Evolutionary conservation across 2,888 invertebrate genomes (phyloP).

Genomic region (Dynastes tityus): DNA sequence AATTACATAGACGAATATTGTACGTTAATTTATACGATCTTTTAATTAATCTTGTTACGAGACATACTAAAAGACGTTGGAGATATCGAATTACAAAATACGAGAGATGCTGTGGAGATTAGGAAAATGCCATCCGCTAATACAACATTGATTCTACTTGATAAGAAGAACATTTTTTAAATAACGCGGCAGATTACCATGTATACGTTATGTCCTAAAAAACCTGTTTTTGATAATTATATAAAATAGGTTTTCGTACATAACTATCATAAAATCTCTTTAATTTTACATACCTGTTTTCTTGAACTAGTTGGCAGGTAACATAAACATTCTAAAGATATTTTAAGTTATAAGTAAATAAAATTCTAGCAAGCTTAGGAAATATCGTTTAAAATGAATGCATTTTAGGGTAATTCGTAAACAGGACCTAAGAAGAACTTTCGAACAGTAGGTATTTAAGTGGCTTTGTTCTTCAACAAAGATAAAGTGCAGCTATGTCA

Average conservation of each 20-base stretch:
- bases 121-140: conserved; percentile 29
- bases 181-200: not conserved
- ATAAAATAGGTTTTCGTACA: not conserved
- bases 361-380: not conserved
- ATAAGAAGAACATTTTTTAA: conserved; percentile 14
- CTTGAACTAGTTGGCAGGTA: not conserved
- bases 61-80: conserved; percentile 11
- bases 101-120: conserved; percentile 21
- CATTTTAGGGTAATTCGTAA: not conserved
- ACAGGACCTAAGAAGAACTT: too few species aligned
- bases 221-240: conserved; percentile 30
- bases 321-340: not conserved
- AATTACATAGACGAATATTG: too few species aligned
- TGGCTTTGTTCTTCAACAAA: too few species aligned
- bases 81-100: conserved; percentile 36
- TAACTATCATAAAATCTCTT: not conserved
- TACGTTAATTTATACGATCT: too few species aligned
- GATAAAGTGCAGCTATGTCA: too few species aligned
- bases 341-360: not conserved
- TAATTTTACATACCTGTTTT: not conserved
- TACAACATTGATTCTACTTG: conserved; percentile 31
- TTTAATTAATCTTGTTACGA: conserved; percentile 18
- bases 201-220: not conserved
- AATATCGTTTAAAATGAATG: not conserved
- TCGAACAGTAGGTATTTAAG: too few species aligned